Base-by-base conservation (phyloP, 2,888 invertebrate species). In the Blera fallax region DNA sequence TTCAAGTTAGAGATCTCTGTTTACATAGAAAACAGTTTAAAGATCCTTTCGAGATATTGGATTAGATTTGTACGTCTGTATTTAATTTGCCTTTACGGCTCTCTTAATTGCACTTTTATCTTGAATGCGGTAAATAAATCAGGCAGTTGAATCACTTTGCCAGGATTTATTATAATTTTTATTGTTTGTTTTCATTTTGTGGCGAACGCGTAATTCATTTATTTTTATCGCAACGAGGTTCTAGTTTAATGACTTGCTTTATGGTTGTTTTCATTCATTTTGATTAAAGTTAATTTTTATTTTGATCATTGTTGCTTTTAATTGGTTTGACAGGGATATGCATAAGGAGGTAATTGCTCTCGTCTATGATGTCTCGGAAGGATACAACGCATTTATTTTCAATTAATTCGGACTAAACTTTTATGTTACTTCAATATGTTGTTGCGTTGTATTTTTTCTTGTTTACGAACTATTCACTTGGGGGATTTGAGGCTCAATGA, bases 241-340 rank as follows among this genome's bases (percentile, higher is more conserved):
- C 24, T 58, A 11, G 21, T 21, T 60, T 60, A 40, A 40, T 27
- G 60, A 60, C 60, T 60, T 24, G 10, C 8, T 60, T 60, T 40
- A 60, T 60, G 24, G 21, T 10, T 24, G 11, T 48, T 48, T 48
- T 48, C 10, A 48, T 11, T 21, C 21, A 21, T 4, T 48, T 21
- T 48, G 14, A 40, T 1, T 40, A 6, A 40, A 40, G 14, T 14
- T 3, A 0, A 40, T 40, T 40, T 40, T 40, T 3, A 11, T n/a
- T n/a, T n/a, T n/a, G n/a, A 37, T n/a, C n/a, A 37, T 37, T 37
- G 11, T n/a, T 43, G 58, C 24, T 60, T 60, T 40, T 24, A 40
- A 40, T 58, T 37, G 24, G 37, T 34, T 56, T 56, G 18, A 32
- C 11, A 10, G 16, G 8, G 34, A 18, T 56, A 14, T 40, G 14